Conservation (phyloP, 1,140 invertebrate species). For the Limonius californicus region DNA sequence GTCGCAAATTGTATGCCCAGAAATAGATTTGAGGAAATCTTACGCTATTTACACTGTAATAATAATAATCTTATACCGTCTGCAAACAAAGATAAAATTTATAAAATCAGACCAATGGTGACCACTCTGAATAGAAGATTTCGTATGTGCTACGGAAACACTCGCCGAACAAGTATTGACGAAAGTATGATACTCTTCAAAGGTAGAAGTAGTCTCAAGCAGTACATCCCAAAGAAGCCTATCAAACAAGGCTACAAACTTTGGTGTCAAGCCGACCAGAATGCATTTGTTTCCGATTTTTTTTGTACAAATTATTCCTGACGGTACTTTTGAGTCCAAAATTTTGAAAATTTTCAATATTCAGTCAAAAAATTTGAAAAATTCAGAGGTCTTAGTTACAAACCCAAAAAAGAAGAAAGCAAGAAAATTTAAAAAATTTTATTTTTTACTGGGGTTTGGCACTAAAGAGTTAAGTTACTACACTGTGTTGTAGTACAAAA, state of each 20-base stretch:
- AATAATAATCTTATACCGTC: conserved; percentile 22
- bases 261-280: conserved; percentile 35
- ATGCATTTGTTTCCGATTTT: too few species aligned
- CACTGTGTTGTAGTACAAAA: too few species aligned
- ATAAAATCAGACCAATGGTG: conserved; percentile 24
- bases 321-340: too few species aligned
- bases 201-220: conserved; percentile 22
- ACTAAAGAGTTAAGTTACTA: too few species aligned
- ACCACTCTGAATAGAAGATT: conserved; percentile 13
- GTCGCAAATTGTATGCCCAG: not conserved
- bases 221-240: conserved; percentile 50
- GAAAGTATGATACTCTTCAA: conserved; percentile 29
- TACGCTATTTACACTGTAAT: conserved; percentile 8
- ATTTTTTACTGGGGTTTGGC: too few species aligned
- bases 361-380: too few species aligned
- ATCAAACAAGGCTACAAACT: conserved; percentile 50
- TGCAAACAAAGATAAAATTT: conserved; percentile 20
- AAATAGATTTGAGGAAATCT: conserved; percentile 17
- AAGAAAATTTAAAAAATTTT: too few species aligned
- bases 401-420: too few species aligned
- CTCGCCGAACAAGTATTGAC: conserved; percentile 23
- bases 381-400: too few species aligned
- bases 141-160: conserved; percentile 3
- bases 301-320: too few species aligned
- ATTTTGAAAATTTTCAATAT: too few species aligned